Conservation (phyloP, 2,113 vertebrate species). For the Chloropsis hardwickii region DNA sequence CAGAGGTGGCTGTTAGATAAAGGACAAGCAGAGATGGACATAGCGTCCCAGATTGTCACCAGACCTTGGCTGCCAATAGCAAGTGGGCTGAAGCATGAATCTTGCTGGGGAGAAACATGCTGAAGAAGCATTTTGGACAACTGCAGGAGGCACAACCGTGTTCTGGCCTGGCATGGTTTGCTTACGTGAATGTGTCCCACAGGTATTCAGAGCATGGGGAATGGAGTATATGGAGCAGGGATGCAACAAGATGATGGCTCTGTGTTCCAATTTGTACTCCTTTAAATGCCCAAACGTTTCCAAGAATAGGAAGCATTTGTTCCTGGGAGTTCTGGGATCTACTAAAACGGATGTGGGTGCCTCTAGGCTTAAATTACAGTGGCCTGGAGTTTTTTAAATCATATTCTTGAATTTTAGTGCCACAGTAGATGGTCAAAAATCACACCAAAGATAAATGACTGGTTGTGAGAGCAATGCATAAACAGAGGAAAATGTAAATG, state of each 20-base stretch:
- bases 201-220: background rate
- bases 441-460: background rate
- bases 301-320: background rate
- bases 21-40: background rate
- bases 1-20: background rate
- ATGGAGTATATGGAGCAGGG: background rate
- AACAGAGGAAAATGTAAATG: background rate
- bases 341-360: background rate
- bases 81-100: background rate
- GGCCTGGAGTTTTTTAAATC: background rate
- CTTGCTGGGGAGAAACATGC: background rate
- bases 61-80: background rate
- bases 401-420: background rate
- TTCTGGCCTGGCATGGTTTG: background rate
- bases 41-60: background rate
- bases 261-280: background rate
- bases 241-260: background rate
- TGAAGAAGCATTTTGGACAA: background rate
- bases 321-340: background rate
- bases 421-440: background rate
- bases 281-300: background rate
- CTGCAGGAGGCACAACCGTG: accelerated
- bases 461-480: background rate
- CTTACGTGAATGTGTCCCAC: background rate
- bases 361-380: background rate